Evolutionary conservation across 2,113 vertebrate genomes (phyloP), one percentile per base, ranked within the genome.

Genomic region (Stomatorhinus ivindoensis): DNA sequence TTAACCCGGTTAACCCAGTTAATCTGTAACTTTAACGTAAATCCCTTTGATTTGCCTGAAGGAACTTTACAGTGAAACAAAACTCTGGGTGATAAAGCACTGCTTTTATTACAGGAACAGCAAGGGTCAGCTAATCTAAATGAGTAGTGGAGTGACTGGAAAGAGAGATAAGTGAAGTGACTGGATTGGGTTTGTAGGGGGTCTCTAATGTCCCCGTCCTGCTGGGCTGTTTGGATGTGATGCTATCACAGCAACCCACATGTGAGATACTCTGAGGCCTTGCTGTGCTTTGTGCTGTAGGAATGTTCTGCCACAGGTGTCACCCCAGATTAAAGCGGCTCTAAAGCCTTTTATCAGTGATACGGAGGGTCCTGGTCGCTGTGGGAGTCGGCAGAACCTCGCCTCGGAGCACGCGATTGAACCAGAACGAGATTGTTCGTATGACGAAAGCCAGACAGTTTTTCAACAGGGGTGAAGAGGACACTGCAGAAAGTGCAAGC

Each of bases 241-340:
- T 92, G 76, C 89, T 91, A 91, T 92, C 90, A 88, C 87, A 90
- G 89, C 51, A 50, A 55, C 86, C 91, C 91, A 87, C 88, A 90
- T 89, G 90, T 89, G 89, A 15, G 24, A 61, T 24, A 83, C 87
- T 55, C 55, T 91, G 24, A 53, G 87, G 76, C 48, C 31, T 80
- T 76, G 89, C 55, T 73, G 51, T 61, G 87, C 39, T 55, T 82
- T 90, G 31, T 24, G 31, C 5, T 88, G 69, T 58, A 51, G 85
- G 65, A 89, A 87, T 50, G 90, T 90, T 87, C 53, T 85, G 87
- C 88, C 89, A 91, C 87, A 90, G 87, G 89, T 92, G 90, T 89
- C 88, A 88, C 88, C 76, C 55, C 87, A 92, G 76, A 92, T 92
- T 90, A 92, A 91, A 89, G 88, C 35, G 42, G 53, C 7, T n/a